A percentile compares a stretch with the other conserved stretches of the same genome.
These are phyloP conservation scores for Drosophila funebris DNA, from an alignment of 1,140 invertebrate genomes.

Conservation along the genomic window DNA sequence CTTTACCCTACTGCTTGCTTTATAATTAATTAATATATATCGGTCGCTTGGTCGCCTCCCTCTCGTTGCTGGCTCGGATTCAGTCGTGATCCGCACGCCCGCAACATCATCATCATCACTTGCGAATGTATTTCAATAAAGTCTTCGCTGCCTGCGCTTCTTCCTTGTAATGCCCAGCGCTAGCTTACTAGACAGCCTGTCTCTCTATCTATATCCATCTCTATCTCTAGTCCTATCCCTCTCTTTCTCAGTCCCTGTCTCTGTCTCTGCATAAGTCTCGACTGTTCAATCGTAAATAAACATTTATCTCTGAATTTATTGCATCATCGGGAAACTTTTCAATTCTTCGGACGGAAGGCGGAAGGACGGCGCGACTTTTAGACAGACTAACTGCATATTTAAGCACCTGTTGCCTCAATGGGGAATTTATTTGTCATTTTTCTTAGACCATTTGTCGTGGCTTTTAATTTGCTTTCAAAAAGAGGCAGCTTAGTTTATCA, in stretches of 20 bases:
- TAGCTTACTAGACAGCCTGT: conserved; percentile 56
- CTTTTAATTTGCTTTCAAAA: conserved; percentile 75
- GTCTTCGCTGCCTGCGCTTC: not conserved
- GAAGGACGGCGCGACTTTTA: not conserved
- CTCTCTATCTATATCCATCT: conserved; percentile 6
- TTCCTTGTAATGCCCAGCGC: not conserved
- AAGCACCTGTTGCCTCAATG: conserved; percentile 70
- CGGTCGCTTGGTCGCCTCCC: conserved; percentile 9
- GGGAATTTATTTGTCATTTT: conserved; percentile 72
- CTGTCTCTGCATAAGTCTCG: not conserved
- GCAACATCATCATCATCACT: conserved; percentile 5
- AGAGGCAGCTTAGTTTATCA: conserved; percentile 56
- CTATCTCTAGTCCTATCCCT: not conserved
- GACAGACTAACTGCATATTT: conserved; percentile 23
- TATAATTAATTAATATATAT: conserved; percentile 80
- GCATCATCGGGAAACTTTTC: conserved; percentile 74
- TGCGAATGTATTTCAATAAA: conserved; percentile 58
- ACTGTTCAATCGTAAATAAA: conserved; percentile 66
- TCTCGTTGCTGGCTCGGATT: not conserved
- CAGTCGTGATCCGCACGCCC: conserved; percentile 56
- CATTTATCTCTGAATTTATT: conserved; percentile 78
- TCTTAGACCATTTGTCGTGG: conserved; percentile 67
- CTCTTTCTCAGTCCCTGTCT: not conserved
- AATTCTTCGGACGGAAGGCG: conserved; percentile 45
- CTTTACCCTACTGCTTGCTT: conserved; percentile 34